Conservation (phyloP, 2,888 invertebrate species). For the Lithophane socia region DNA sequence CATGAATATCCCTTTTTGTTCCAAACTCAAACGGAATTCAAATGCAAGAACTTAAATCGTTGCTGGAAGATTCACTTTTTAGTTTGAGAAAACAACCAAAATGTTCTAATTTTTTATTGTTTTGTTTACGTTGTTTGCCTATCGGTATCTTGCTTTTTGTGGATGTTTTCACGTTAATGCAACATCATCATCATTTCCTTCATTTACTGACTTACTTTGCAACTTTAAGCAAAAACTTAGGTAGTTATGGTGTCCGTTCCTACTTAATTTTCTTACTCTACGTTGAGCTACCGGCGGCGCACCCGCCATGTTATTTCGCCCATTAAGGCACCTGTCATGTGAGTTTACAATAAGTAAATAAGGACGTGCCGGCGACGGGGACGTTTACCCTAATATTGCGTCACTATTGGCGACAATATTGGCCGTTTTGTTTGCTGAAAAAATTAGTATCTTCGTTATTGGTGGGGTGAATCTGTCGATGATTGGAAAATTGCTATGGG, state of each 20-base stretch:
- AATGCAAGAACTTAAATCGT: too few relatives aligned
- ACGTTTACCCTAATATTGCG: constrained; percentile 86
- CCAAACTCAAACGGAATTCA: too few relatives aligned
- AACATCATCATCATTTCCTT: too few relatives aligned
- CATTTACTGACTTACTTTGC: too few relatives aligned
- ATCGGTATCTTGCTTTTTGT: too few relatives aligned
- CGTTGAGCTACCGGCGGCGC: constrained; percentile 76
- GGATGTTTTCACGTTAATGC: too few relatives aligned
- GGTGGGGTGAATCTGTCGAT: constrained; percentile 56
- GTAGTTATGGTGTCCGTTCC: neutral
- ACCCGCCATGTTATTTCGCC: constrained; percentile 89
- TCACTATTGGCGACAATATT: constrained; percentile 85
- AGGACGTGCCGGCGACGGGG: constrained; percentile 80
- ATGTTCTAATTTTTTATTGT: too few relatives aligned
- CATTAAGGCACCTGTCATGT: constrained; percentile 90
- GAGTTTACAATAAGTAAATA: constrained; percentile 91
- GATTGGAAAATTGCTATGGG: constrained; percentile 55
- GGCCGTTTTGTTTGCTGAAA: constrained; percentile 82
- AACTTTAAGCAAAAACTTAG: too few relatives aligned
- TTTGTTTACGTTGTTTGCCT: too few relatives aligned
- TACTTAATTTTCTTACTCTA: constrained; percentile 65
- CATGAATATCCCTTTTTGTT: too few relatives aligned
- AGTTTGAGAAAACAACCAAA: too few relatives aligned
- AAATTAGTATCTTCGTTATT: constrained; percentile 79
- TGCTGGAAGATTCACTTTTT: too few relatives aligned